Base-by-base conservation (phyloP, 2,113 vertebrate genomes). In the Pteruthius melanotis region DNA sequence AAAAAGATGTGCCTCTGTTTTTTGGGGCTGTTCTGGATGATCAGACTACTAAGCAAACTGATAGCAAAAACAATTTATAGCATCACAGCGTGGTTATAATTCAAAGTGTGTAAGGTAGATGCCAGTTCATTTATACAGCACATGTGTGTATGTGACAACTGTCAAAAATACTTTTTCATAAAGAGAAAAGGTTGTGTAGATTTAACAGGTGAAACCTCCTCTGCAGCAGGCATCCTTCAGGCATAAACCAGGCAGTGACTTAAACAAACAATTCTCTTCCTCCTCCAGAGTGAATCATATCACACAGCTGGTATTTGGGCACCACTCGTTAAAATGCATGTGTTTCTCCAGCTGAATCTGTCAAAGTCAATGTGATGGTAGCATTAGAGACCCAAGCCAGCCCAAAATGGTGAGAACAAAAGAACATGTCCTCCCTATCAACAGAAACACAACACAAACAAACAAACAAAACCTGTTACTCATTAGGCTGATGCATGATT, bases 381-480 rank as follows among this genome's bases (percentile, higher is more conserved):
- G 85, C 77, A 65, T 78, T 84, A 44, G 87, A 84, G 52, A 84
- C 27, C 5, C 1, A 19, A 94, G 63, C 60, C 79, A 92, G 78
- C 26, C 77, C 20, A 72, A 95, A 90, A 94, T 78, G 70, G 63
- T 90, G 83, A 96, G 87, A 93, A 94, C 89, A 97, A 96, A 93
- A 83, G 87, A 87, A 74, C 30, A 30, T 3, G 13, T 81, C 59
- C 89, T 96, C 88, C 90, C 54, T 96, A 96, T 91, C 95, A 96
- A 96, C 92, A 69, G 86, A 95, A 93, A 66, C 72, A 93, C 37
- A 87, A 53, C 31, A 65, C 69, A 96, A 96, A 95, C 90, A 97
- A 94, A 85, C 84, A 97, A 96, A 94, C 81, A 97, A 94, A 92
- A 68, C 37, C 88, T 91, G 71, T 81, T 96, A 77, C 35, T 87